Base-by-base conservation (phyloP, 2,797 vertebrate genomes). In the Fratercula arctica region DNA sequence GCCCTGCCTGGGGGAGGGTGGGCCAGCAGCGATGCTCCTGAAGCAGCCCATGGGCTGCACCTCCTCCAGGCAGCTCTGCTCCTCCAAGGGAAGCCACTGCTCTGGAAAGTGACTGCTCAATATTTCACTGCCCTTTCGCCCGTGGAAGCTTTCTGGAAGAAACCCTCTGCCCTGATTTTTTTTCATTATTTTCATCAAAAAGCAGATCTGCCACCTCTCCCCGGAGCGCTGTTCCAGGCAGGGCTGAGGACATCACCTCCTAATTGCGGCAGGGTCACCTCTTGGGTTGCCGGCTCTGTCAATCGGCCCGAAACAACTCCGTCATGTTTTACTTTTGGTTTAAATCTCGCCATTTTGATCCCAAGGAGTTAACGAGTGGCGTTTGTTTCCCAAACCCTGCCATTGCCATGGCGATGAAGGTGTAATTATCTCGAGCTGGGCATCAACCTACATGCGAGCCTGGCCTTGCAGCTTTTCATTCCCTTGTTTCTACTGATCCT, bases 401-500 rank as follows among this genome's bases (percentile, higher is more conserved):
- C 39, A 48, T 13, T n/a, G 84, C 50, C 79, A 7, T 41, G 68
- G 85, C 11, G 11, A 41, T 24, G 29, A 60, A 66, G 43, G 80
- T 59, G n/a, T 39, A 77, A 80, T 85, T 81, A 80, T 3, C 66
- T 29, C 26, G 10, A 80, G 66, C 53, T 29, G 45, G 68, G 53
- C 72, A 59, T 76, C 85, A 85, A 94, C 77, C 77, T 77, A 50
- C n/a, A 20, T 9, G 51, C 0, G 4, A 91, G 66, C 33, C 46
- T 8, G 5, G 28, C 41, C 69, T 73, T 3, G 0, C 35, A 84
- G 76, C 50, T 66, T 88, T 75, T 57, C 59, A 45, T 51, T 56
- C 60, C 41, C 56, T 87, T 43, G 37, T 4, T 92, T 69, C 60
- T 82, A 93, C 87, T 68, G 90, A 93, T 85, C 61, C 15, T 29